Conservation (phyloP, 1,140 invertebrate genomes). For the Aporrectodea caliginosa region DNA sequence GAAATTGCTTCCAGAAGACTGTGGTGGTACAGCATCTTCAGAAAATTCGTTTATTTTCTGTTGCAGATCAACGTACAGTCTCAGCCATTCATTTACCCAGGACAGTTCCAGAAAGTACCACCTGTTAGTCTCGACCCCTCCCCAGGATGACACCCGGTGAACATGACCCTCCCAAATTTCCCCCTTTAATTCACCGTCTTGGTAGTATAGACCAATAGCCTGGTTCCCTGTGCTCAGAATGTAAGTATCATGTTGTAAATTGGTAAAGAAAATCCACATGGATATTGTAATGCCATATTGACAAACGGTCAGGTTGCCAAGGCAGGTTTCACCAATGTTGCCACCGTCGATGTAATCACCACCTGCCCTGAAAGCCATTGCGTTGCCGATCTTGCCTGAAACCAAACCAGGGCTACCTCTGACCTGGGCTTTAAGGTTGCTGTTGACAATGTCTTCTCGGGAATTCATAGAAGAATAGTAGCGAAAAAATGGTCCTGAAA, state of each 20-base stretch:
- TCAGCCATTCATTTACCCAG: conserved; percentile 49
- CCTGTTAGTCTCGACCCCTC: conserved; percentile 3
- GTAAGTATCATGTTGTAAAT: conserved; percentile 35
- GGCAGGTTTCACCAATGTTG: conserved; percentile 39
- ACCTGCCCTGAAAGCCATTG: conserved; percentile 38
- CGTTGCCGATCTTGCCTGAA: conserved; percentile 41
- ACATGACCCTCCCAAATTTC: conserved; percentile 37
- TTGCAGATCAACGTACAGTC: conserved; percentile 46
- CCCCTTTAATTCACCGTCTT: conserved; percentile 37
- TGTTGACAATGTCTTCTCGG: conserved; percentile 35
- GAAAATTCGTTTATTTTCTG: not conserved
- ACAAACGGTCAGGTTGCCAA: conserved; percentile 43
- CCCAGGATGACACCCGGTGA: not conserved
- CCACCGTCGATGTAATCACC: conserved; percentile 44
- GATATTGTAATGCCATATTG: conserved; percentile 45
- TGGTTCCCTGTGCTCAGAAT: conserved; percentile 35
- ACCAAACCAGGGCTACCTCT: conserved; percentile 36
- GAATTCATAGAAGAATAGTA: conserved; percentile 46
- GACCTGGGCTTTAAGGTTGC: conserved; percentile 30
- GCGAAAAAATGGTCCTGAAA: conserved; percentile 42
- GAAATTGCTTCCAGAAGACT: conserved; percentile 12
- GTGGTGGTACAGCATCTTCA: conserved; percentile 10
- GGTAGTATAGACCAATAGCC: conserved; percentile 41
- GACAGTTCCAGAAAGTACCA: conserved; percentile 53
- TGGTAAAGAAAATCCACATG: conserved; percentile 44